Base-by-base conservation (phyloP, 2,888 invertebrate species). In the Agrotis ipsilon region DNA sequence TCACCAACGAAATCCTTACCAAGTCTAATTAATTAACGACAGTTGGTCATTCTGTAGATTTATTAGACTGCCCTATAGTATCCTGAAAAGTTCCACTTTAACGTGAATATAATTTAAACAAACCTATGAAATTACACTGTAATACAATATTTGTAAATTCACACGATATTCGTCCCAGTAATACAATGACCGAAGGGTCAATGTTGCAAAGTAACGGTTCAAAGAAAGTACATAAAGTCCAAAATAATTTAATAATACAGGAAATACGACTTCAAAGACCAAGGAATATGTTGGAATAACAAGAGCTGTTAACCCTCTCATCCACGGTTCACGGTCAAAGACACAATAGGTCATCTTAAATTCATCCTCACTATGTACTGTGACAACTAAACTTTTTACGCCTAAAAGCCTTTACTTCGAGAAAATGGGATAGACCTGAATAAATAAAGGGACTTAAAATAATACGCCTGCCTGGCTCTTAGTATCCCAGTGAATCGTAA, bases 281-380 rank as follows among this genome's bases (percentile, higher is more conserved):
- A 63, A 59, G 46, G 6, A 19, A 48, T 16, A 32, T 46, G 43
- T 78, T 43, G 18, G 65, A 61, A 51, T 55, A 52, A 24, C 46
- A 52, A 24, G 55, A 64, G 21, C 27, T 46, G 32, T 16, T 49
- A 13, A 59, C 43, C n/a, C 61, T 46, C 58, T 24, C 49, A 16
- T 52, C 49, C 49, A 7, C 58, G n/a, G 14, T 73, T 79, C 80
- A 76, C 51, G 52, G 80, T 54, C 79, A 66, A 27, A 78, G 49
- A 46, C 58, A 46, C 51, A 52, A 32, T 57, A 32, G 16, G 18
- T 21, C 19, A 24, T 49, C 45, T 60, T 14, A 68, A 24, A 68
- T 49, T 19, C 11, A 13, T 49, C 11, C 24, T 32, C 48, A 11
- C 14, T 39, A 39, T n/a, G 2, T 49, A 18, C 7, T 21, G 32